Base-by-base conservation (phyloP, 2,113 vertebrate species). In the Petromus typicus region DNA sequence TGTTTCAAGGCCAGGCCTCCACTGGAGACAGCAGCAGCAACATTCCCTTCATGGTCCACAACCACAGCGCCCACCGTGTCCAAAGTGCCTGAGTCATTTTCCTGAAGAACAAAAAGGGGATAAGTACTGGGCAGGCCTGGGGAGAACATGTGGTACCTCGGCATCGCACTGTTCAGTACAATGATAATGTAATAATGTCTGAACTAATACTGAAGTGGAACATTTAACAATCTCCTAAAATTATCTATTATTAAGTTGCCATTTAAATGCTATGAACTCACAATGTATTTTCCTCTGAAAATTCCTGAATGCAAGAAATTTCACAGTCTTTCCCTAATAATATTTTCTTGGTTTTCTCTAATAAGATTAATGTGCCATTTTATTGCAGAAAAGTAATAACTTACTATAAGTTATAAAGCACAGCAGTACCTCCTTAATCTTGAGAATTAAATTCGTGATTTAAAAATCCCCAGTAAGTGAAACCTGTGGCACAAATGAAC, bases 1-100 rank as follows among this genome's bases (percentile, higher is more conserved):
- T 99, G 99, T 97, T 99, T 99, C 98, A 99, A 99, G 54, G 99
- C 99, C 97, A 99, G 98, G 76, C 99, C 99, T 96, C 99, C 99
- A 96, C 99, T 99, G 98, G 99, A 99, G 96, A 99, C 99, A 22
- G 99, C 99, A 97, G 99, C 99, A 95, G 99, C 99, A 14, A 99
- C 99, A 40, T 99, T 99, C 92, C 99, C 99, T 97, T 99, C 99
- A 61, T 99, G 98, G 97, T 99, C 99, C 89, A 99, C 99, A 91
- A 99, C 99, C 78, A 99, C 99, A 73, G 99, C 99, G 64, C 99
- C 99, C 89, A 99, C 99, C 2, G 99, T 99, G 97, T 99, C 99
- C 96, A 99, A 96, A 92, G 99, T 99, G 96, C 99, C 99, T 85
- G 99, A 99, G 97, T 99, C 98, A 23, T 99, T 99, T 98, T 99